Evolutionary conservation across 2,113 vertebrate species (phyloP).

Genomic region (Corapipo altera): DNA sequence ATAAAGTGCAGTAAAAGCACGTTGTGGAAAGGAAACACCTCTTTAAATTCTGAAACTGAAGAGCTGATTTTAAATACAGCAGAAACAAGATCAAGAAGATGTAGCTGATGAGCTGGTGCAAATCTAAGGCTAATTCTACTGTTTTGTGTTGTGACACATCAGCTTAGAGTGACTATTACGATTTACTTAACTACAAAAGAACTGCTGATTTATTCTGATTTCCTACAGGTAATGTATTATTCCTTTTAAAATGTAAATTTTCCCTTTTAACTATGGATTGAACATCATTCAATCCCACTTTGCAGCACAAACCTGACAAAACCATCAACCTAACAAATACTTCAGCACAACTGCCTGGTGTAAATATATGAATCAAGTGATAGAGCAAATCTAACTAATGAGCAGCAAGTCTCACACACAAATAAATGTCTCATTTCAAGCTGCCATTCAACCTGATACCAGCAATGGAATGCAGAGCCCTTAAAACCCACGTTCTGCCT

Average conservation of each 20-base stretch:
- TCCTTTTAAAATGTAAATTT: neutral
- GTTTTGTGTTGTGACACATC: neutral
- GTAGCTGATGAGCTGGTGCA: neutral
- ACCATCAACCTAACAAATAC: neutral
- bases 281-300: neutral
- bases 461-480: neutral
- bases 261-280: neutral
- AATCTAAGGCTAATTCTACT: neutral
- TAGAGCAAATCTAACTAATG: neutral
- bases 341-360: neutral
- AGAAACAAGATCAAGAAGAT: neutral
- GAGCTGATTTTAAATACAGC: neutral
- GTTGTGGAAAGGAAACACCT: neutral
- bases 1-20: neutral
- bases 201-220: neutral
- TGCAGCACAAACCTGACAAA: neutral
- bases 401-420: neutral
- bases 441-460: neutral
- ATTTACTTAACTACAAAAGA: neutral
- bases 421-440: neutral
- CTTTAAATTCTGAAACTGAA: neutral
- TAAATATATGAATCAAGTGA: neutral
- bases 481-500: neutral
- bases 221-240: neutral
- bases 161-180: neutral